Percentiles rank a stretch among this genome's conserved stretches.
Evolutionary conservation across 2,888 invertebrate species (phyloP).

Genomic region (Folsomia candida): DNA sequence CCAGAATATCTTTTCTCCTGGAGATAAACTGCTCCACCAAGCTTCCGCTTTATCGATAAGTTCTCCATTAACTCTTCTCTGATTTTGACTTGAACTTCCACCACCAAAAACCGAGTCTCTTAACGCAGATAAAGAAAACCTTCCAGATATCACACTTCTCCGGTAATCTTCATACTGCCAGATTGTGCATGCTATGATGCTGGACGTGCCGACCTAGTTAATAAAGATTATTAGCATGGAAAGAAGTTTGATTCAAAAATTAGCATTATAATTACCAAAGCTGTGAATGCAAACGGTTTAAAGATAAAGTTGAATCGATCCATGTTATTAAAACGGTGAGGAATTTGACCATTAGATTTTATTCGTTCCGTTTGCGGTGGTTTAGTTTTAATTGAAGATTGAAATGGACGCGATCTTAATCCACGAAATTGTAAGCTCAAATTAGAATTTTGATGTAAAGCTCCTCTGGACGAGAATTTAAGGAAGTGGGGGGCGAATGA

Average conservation of each 20-base stretch:
- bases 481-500: neutral
- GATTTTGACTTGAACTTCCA: neutral
- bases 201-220: conserved; percentile 68
- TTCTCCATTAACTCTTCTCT: conserved; percentile 39
- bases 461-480: neutral
- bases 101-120: conserved; percentile 24
- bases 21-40: conserved; percentile 72
- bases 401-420: neutral
- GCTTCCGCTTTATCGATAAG: conserved; percentile 55
- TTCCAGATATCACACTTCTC: conserved; percentile 25
- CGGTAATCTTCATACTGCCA: conserved; percentile 80
- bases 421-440: neutral
- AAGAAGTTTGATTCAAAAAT: conserved; percentile 14
- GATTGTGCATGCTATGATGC: conserved; percentile 73
- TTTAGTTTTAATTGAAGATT: neutral
- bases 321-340: conserved; percentile 23
- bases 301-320: conserved; percentile 36
- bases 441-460: neutral
- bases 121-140: conserved; percentile 36
- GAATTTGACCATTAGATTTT: conserved; percentile 20
- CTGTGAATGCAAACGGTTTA: conserved; percentile 47
- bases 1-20: conserved; percentile 74
- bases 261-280: too few relatives aligned
- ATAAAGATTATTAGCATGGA: conserved; percentile 31
- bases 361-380: conserved; percentile 2